These are phyloP conservation scores for Limanda limanda DNA, from an alignment of 2,113 vertebrate genomes.

Conservation along the genomic window DNA sequence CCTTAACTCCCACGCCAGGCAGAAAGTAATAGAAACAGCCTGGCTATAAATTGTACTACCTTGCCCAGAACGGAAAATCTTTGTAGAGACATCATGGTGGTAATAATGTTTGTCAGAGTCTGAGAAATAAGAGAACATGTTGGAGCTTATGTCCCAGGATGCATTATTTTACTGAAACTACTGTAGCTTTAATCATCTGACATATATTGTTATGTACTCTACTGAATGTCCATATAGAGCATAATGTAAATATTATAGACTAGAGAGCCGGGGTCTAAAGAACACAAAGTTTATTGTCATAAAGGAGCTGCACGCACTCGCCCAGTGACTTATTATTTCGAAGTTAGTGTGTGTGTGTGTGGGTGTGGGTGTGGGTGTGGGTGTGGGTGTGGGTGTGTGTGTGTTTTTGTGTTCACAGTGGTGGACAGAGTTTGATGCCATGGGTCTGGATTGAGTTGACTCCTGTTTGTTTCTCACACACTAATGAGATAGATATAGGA, in stretches of 20 bases:
- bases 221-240: constrained; percentile 32
- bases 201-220: constrained; percentile 8
- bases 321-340: constrained; percentile 4
- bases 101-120: constrained; percentile 55
- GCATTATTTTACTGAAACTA: constrained; percentile 43
- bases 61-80: constrained; percentile 41
- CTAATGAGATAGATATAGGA: constrained; percentile 19
- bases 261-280: constrained; percentile 24
- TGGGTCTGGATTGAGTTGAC: constrained; percentile 4
- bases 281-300: constrained; percentile 44
- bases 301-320: constrained; percentile 36
- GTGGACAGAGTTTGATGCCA: background rate
- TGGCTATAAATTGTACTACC: constrained; percentile 45
- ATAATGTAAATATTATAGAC: constrained; percentile 51
- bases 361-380: background rate
- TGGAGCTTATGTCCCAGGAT: constrained; percentile 27
- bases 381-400: constrained; percentile 17
- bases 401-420: background rate
- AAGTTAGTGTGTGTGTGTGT: constrained; percentile 11
- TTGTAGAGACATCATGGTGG: constrained; percentile 52
- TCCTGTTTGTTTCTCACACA: constrained; percentile 16
- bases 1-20: constrained; percentile 56
- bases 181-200: constrained; percentile 47
- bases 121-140: constrained; percentile 24
- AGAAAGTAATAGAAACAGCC: constrained; percentile 47